Conservation (phyloP, 2,888 invertebrate genomes). For the Trisateles emortualis region DNA sequence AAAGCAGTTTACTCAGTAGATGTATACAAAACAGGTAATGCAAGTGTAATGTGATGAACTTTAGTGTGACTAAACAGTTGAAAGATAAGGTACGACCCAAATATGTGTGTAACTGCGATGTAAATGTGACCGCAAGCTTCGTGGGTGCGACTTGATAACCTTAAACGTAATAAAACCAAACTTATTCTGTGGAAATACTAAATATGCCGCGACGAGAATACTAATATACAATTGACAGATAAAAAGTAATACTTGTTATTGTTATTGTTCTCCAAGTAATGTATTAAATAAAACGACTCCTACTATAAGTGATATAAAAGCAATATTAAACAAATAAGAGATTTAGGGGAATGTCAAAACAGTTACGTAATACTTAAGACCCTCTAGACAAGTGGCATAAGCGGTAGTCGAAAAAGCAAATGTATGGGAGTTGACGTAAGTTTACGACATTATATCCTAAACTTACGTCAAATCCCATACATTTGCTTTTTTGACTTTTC, state of each 20-base stretch:
- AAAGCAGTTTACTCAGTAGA: neutral
- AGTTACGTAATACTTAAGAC: too few relatives aligned
- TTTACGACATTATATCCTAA: too few relatives aligned
- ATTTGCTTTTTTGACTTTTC: too few relatives aligned
- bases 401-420: too few relatives aligned
- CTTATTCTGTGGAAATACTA: conserved; percentile 35
- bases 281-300: too few relatives aligned
- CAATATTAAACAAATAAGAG: too few relatives aligned
- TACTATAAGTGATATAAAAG: neutral
- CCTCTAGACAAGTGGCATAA: too few relatives aligned
- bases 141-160: conserved; percentile 50
- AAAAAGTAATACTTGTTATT: conserved; percentile 19
- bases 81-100: conserved; percentile 31
- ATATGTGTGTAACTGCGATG: conserved; percentile 26
- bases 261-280: neutral
- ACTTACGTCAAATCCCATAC: too few relatives aligned
- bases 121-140: conserved; percentile 48
- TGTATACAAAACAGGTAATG: conserved; percentile 28
- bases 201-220: conserved; percentile 37
- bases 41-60: neutral
- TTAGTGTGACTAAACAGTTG: conserved; percentile 5
- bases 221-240: conserved; percentile 29
- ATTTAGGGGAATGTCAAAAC: too few relatives aligned
- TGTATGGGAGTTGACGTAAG: too few relatives aligned
- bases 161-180: conserved; percentile 28